A percentile compares a stretch with the other conserved stretches of the same genome.
These are phyloP conservation scores for Oasisia sp. DNA, from an alignment of 2,888 invertebrate genomes.

Conservation along the genomic window DNA sequence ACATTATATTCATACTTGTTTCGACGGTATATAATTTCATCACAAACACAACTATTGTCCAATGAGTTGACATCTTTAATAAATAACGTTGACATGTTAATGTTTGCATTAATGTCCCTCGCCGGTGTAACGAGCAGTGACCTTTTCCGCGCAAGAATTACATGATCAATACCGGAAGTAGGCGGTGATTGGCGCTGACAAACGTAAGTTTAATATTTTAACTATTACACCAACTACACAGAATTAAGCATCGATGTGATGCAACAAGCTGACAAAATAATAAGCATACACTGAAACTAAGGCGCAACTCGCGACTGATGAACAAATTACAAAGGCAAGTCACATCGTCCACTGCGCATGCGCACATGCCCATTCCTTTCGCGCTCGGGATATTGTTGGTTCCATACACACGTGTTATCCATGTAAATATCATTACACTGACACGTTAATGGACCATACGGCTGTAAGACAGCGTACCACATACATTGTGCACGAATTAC, in stretches of 20 bases:
- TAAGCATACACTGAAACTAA: conserved; percentile 24
- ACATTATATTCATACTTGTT: too few relatives aligned
- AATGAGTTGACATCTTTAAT: background rate
- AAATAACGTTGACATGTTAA: background rate
- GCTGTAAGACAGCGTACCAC: background rate
- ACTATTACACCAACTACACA: background rate
- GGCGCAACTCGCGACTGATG: conserved; percentile 29
- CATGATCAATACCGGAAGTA: too few relatives aligned
- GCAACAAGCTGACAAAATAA: too few relatives aligned
- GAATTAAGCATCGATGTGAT: too few relatives aligned
- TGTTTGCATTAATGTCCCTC: background rate
- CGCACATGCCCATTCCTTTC: conserved; percentile 25
- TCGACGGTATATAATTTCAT: background rate
- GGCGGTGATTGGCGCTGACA: background rate
- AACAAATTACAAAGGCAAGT: conserved; percentile 21
- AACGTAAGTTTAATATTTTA: background rate
- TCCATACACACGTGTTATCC: background rate
- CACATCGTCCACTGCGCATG: conserved; percentile 30
- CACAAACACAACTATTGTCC: background rate
- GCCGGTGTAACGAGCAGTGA: background rate
- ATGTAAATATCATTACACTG: background rate
- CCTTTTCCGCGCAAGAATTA: too few relatives aligned
- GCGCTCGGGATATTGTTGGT: background rate
- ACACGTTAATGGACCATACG: background rate
- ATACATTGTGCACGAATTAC: background rate